Conservation (phyloP, 1,140 invertebrate genomes). For the Drosophila pallidifrons region DNA sequence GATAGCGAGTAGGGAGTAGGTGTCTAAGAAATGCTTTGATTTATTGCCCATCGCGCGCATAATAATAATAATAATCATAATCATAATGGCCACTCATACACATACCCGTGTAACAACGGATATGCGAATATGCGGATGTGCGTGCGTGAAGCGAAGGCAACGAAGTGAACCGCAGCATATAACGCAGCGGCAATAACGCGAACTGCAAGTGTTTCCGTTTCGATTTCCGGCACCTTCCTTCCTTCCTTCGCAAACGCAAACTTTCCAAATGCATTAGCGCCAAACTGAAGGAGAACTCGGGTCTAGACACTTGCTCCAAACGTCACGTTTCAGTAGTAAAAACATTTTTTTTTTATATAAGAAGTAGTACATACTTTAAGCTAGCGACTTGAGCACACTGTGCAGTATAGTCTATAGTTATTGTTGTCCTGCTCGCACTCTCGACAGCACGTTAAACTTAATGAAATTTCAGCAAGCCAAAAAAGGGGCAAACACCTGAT, state of each 20-base stretch:
- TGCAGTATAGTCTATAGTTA: not conserved
- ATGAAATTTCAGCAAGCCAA: slow-evolving; percentile 59
- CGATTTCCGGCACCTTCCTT: slow-evolving; percentile 72
- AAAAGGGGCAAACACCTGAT: slow-evolving; percentile 43
- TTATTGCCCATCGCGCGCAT: slow-evolving; percentile 38
- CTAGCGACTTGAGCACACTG: slow-evolving; percentile 21
- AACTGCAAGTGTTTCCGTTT: slow-evolving; percentile 81
- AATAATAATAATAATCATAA: slow-evolving; percentile 66
- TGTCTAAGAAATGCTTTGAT: slow-evolving; percentile 66
- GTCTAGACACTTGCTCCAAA: slow-evolving; percentile 41
- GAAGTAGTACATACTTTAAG: slow-evolving; percentile 22
- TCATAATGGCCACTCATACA: slow-evolving; percentile 52
- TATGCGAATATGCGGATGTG: not conserved
- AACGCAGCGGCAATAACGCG: slow-evolving; percentile 57
- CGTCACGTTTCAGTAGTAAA: slow-evolving; percentile 72
- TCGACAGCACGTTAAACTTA: slow-evolving; percentile 67
- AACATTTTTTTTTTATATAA: no score
- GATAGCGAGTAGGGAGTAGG: slow-evolving; percentile 26
- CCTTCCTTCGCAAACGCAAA: slow-evolving; percentile 51
- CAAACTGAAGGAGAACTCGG: slow-evolving; percentile 5
- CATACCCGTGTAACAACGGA: not conserved
- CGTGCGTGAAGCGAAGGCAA: not conserved
- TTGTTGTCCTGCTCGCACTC: not conserved
- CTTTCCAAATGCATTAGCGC: slow-evolving; percentile 74
- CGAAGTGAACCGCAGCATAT: slow-evolving; percentile 63